Evolutionary conservation across 2,113 vertebrate genomes (phyloP), one percentile per base, ranked within the genome.

Genomic region (Paradoxurus hermaphroditus): DNA sequence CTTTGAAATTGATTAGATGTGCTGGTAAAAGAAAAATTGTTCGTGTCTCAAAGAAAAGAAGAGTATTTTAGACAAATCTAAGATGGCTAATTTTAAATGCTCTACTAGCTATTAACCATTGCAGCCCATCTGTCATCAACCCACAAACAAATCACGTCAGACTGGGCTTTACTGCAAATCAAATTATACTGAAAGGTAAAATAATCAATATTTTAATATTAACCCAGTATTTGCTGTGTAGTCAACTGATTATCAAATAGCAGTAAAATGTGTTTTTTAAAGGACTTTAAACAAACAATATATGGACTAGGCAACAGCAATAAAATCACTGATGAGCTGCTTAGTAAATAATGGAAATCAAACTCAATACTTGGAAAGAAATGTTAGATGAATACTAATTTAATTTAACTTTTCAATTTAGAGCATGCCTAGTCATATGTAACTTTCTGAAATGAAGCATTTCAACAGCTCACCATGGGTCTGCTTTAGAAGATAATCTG

Each of bases 1-100:
- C 78, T 97, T 94, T 97, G 92, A 98, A 97, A 98, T 92, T 96
- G 98, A 96, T 98, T 97, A 97, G 93, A 97, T n/a, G 14, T 90
- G 90, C 89, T 94, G 90, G 77, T 94, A 72, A 97, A 97, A 86
- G 93, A 97, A 97, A 97, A 96, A 97, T 0, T 39, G 41, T 85
- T 96, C 65, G 15, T 41, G 72, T 85, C 75, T 94, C 78, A 96
- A 62, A 44, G 92, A 97, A 92, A 78, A 96, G 41, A 36, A 96
- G 81, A 53, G 13, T 95, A 94, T 51, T 97, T 95, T 15, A 93
- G 85, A 90, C 59, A 97, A 98, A 98, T 51, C 27, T 51, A 97
- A 96, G 62, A 94, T 77, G 72, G 86, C 49, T 86, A 92, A 95
- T 90, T 97, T 84, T 86, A 90, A 8, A 6, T 16, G 68, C 6